Conservation (phyloP, 1,140 invertebrate genomes). For the Bombus waltoni region DNA sequence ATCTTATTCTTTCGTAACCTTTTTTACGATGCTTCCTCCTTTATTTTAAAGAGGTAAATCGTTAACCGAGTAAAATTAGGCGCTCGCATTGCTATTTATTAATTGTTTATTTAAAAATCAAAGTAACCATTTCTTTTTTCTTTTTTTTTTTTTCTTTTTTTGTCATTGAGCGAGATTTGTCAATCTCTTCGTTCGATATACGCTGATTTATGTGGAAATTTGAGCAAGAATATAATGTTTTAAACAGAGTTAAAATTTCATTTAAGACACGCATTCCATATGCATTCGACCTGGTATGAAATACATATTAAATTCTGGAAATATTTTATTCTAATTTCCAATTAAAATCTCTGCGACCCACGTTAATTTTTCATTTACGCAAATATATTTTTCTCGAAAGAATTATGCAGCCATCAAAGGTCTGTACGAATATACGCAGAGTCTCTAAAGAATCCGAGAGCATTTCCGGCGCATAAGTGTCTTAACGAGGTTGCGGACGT, state of each 20-base stretch:
- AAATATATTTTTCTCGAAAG: constrained; percentile 70
- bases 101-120: not conserved
- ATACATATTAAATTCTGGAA: not conserved
- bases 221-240: too few species aligned
- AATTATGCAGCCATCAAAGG: constrained; percentile 86
- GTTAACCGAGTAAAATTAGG: not conserved
- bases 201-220: too few species aligned
- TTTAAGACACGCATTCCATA: too few species aligned
- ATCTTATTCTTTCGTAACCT: not conserved
- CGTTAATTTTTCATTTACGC: not conserved
- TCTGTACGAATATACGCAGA: constrained; percentile 86
- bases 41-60: not conserved
- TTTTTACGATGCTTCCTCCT: not conserved
- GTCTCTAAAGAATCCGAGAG: constrained; percentile 78
- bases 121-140: too few species aligned
- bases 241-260: too few species aligned
- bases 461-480: constrained; percentile 77
- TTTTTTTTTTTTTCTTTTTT: not conserved
- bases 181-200: not conserved
- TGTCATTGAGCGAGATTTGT: not conserved
- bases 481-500: not conserved
- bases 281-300: too few species aligned
- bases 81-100: not conserved
- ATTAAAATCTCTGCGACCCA: not conserved
- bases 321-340: not conserved